phyloP scores from a whole-genome alignment of 1,140 invertebrate species.

The Leptonema lineaticorne region DNA sequence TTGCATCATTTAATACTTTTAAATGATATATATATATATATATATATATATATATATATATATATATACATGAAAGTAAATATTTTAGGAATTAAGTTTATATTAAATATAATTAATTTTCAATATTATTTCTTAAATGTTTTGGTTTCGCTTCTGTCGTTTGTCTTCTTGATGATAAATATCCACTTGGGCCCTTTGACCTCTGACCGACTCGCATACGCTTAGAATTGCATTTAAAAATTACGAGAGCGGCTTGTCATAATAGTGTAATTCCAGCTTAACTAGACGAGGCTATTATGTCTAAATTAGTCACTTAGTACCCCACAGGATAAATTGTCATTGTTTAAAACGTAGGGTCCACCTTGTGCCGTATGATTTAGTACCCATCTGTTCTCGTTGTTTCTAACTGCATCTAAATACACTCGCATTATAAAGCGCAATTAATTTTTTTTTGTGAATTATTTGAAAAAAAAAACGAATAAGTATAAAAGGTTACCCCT shows the following conservation, averaged over 20 bases:
- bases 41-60: no score
- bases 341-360: slow-evolving; percentile 29
- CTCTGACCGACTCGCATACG: no score
- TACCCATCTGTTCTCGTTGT: background rate
- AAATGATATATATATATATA: no score
- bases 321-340: slow-evolving; percentile 35
- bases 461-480: background rate
- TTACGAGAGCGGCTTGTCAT: slow-evolving; percentile 34
- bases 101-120: no score
- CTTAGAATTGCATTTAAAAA: slow-evolving; percentile 40
- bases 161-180: no score
- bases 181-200: no score
- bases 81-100: no score
- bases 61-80: no score
- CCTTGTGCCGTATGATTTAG: slow-evolving; percentile 30
- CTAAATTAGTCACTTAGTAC: slow-evolving; percentile 41
- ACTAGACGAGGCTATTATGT: slow-evolving; percentile 35
- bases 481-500: no score
- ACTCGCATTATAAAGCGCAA: background rate
- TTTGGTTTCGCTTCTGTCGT: no score
- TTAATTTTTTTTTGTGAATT: background rate
- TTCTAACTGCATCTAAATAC: background rate
- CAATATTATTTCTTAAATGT: no score
- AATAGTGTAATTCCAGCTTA: slow-evolving; percentile 36
- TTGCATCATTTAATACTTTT: no score